Conservation (phyloP, 2,888 invertebrate genomes). For the Aporophyla lueneburgensis region DNA sequence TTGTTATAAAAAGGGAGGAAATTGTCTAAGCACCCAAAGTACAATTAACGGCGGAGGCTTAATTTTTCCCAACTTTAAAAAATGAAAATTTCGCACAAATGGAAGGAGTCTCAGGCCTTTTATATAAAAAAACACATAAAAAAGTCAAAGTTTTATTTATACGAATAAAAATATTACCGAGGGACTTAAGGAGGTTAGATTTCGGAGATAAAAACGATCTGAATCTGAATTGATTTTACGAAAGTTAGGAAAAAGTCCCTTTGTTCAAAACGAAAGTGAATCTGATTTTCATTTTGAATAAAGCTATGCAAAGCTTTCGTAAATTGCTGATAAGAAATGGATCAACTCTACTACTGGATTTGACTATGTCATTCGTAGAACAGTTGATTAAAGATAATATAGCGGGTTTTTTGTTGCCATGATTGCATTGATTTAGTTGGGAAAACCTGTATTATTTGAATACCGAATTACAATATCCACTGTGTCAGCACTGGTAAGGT, state of each 20-base stretch:
- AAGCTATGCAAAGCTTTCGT: slow-evolving; percentile 27
- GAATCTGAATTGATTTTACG: slow-evolving; percentile 31
- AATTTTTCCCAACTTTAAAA: slow-evolving; percentile 17
- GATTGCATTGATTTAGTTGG: too few species aligned
- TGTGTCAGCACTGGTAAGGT: too few species aligned
- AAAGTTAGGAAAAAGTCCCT: slow-evolving; percentile 21
- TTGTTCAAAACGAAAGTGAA: slow-evolving; percentile 39
- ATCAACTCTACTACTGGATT: slow-evolving; percentile 11
- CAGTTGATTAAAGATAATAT: slow-evolving; percentile 19
- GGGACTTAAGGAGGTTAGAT: slow-evolving; percentile 39
- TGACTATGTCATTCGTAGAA: neutral
- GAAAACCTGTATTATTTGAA: too few species aligned
- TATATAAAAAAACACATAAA: slow-evolving; percentile 57
- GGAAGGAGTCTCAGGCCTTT: slow-evolving; percentile 9
- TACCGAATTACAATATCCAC: too few species aligned
- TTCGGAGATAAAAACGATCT: slow-evolving; percentile 41
- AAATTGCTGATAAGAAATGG: slow-evolving; percentile 42
- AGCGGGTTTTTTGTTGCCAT: neutral
- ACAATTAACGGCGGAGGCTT: slow-evolving; percentile 15
- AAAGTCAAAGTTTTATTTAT: slow-evolving; percentile 52
- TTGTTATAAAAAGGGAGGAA: slow-evolving; percentile 18
- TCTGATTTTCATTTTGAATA: slow-evolving; percentile 30
- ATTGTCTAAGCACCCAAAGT: slow-evolving; percentile 16
- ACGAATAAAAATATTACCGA: slow-evolving; percentile 44
- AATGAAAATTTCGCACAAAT: slow-evolving; percentile 27